Conservation (phyloP, 2,113 vertebrate species). For the Hystrix brachyura region DNA sequence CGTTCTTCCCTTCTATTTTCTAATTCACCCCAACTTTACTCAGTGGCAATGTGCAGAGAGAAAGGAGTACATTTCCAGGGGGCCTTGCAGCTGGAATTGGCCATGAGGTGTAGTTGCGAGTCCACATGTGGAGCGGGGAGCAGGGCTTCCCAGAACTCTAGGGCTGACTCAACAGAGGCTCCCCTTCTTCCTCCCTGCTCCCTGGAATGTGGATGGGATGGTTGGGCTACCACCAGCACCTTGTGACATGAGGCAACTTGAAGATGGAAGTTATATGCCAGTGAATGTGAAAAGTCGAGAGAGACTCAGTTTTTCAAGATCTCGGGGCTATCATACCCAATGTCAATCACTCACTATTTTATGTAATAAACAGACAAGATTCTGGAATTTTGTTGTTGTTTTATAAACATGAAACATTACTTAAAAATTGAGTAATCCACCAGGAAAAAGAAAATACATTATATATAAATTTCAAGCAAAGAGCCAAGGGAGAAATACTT, state of each 20-base stretch:
- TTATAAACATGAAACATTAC: background rate
- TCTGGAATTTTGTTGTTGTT: background rate
- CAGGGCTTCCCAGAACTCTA: background rate
- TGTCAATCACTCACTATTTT: background rate
- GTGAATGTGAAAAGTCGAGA: background rate
- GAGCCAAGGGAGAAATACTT: background rate
- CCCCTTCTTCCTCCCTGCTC: background rate
- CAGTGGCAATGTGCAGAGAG: background rate
- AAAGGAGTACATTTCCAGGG: background rate
- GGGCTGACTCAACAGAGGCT: background rate
- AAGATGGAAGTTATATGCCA: background rate
- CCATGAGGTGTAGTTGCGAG: background rate
- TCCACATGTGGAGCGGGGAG: too few relatives aligned
- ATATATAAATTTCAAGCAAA: background rate
- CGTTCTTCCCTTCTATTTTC: background rate
- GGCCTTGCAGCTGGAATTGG: background rate
- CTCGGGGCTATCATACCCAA: background rate
- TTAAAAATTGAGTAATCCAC: background rate
- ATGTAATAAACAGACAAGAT: background rate
- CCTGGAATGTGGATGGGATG: background rate
- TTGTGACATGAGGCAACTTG: background rate
- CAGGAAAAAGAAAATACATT: background rate
- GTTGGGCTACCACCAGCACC: too few relatives aligned
- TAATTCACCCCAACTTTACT: background rate
- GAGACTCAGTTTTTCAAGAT: background rate